These are phyloP conservation scores for Allophyes oxyacanthae DNA, from an alignment of 2,888 invertebrate species.

Conservation along the genomic window DNA sequence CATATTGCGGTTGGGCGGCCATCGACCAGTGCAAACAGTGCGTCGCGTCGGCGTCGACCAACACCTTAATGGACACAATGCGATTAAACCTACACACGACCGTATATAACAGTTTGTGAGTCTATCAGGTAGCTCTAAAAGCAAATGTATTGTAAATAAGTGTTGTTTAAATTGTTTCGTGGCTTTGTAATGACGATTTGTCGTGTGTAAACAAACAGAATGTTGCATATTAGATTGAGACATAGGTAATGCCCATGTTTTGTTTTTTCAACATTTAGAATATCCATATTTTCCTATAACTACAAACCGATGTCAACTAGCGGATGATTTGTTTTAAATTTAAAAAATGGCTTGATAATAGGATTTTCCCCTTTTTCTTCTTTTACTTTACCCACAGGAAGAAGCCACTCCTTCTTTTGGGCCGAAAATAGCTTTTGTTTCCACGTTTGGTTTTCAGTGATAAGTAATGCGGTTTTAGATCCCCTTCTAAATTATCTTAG, in stretches of 20 bases:
- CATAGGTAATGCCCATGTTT: conserved; percentile 3
- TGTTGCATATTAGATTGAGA: conserved; percentile 14
- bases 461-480: too few species aligned
- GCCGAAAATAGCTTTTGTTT: too few species aligned
- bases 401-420: too few species aligned
- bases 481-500: conserved; percentile 1
- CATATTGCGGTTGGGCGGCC: conserved; percentile 80
- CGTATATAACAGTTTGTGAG: conserved; percentile 35
- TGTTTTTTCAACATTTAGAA: not conserved
- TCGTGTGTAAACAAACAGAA: conserved; percentile 36
- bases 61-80: conserved; percentile 67
- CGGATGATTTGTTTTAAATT: too few species aligned
- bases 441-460: not conserved
- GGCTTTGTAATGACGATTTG: conserved; percentile 37
- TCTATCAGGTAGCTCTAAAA: conserved; percentile 19
- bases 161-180: conserved; percentile 27
- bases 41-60: too few species aligned
- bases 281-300: not conserved
- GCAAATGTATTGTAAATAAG: conserved; percentile 12
- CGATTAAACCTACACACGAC: conserved; percentile 61
- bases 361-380: too few species aligned
- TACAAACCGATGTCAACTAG: too few species aligned
- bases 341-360: too few species aligned
- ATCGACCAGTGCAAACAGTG: conserved; percentile 60
- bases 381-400: too few species aligned